phyloP scores from a whole-genome alignment of 2,113 vertebrate species.

The Mus pahari region DNA sequence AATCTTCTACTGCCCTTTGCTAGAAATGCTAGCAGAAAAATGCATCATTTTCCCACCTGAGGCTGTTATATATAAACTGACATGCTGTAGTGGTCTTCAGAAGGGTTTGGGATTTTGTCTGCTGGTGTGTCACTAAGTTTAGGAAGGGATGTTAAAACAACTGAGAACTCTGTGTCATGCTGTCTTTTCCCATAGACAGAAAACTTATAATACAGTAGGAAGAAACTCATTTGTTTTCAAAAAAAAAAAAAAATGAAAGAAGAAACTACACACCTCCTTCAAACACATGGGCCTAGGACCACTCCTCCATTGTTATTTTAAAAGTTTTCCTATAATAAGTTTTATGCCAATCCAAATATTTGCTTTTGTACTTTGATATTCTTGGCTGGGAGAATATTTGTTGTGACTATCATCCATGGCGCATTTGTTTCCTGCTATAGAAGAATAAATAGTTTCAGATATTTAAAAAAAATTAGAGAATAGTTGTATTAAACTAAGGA shows the following conservation, averaged over 20 bases:
- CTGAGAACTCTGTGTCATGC: background rate
- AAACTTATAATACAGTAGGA: background rate
- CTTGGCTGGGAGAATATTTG: background rate
- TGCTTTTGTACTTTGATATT: background rate
- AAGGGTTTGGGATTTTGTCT: background rate
- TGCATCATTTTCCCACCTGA: background rate
- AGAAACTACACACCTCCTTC: background rate
- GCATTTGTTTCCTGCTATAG: background rate
- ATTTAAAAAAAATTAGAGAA: background rate
- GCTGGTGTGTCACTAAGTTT: background rate
- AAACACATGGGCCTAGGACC: background rate
- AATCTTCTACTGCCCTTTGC: background rate
- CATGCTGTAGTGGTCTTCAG: background rate
- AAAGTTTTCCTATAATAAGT: background rate
- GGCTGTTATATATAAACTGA: background rate
- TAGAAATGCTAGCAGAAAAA: background rate
- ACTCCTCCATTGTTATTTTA: background rate
- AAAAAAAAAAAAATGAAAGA: background rate
- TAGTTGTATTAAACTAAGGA: background rate
- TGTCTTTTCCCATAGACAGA: background rate
- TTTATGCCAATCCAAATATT: slow-evolving; percentile 12
- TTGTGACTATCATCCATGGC: background rate
- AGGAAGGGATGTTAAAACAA: background rate
- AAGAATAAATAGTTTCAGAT: background rate
- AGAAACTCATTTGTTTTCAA: background rate